Percentiles rank a stretch among this genome's conserved stretches.
These are phyloP conservation scores for Rousettus leschenaultii DNA, from an alignment of 2,113 vertebrate genomes.

Conservation along the genomic window DNA sequence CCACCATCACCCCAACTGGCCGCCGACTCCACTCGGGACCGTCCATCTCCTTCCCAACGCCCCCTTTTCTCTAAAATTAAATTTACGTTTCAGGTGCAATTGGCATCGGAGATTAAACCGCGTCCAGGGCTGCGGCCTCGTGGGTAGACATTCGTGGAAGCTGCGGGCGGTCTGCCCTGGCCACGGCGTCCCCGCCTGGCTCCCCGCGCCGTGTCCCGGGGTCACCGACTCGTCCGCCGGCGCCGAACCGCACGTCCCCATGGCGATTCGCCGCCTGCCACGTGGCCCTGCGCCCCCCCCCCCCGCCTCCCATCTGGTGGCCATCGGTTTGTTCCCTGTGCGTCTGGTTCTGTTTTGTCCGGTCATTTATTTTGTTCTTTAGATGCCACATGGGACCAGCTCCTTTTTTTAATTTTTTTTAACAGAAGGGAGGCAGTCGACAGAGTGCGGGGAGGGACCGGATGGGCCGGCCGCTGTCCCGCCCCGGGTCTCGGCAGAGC, in stretches of 20 bases:
- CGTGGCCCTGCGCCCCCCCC: background rate
- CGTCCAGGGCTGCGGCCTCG: background rate
- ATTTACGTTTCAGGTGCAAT: background rate
- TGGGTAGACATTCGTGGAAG: too few relatives aligned
- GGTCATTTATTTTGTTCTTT: background rate
- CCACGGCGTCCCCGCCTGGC: too few relatives aligned
- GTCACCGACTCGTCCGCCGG: too few relatives aligned
- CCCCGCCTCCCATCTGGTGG: background rate
- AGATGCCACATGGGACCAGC: background rate
- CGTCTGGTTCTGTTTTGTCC: background rate
- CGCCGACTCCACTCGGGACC: background rate
- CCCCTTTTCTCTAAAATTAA: too few relatives aligned
- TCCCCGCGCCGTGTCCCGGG: too few relatives aligned
- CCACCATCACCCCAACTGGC: rapidly evolving
- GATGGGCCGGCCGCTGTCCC: too few relatives aligned
- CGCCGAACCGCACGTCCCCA: too few relatives aligned
- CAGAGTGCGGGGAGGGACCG: too few relatives aligned
- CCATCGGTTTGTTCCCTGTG: background rate
- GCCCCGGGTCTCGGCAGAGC: background rate
- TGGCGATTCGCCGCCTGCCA: too few relatives aligned
- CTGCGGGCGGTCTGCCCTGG: too few relatives aligned
- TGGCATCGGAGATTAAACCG: background rate
- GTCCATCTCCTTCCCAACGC: background rate
- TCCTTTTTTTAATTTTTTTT: background rate
- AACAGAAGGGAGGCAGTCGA: background rate